A percentile compares a stretch with the other conserved stretches of the same genome.
phyloP scores from a whole-genome alignment of 2,113 vertebrate species.

The Penelope pileata region DNA sequence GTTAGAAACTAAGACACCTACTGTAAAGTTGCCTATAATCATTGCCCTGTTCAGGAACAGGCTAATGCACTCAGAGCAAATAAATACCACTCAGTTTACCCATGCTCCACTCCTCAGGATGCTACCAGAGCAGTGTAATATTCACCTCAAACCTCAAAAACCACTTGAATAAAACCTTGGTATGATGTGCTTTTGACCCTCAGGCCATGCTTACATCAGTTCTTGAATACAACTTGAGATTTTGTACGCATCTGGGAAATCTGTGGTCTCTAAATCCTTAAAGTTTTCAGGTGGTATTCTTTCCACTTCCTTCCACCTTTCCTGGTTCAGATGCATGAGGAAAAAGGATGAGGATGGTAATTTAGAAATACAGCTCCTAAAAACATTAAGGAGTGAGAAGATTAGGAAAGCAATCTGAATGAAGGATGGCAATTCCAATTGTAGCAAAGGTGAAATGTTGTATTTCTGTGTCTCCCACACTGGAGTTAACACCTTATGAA shows the following conservation, averaged over 20 bases:
- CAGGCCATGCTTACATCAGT: conserved; percentile 9
- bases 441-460: not conserved
- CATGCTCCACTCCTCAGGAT: conserved; percentile 1
- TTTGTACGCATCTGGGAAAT: not conserved
- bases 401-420: not conserved
- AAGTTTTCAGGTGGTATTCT: conserved; percentile 26
- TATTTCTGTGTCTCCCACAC: not conserved
- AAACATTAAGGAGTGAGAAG: not conserved
- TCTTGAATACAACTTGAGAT: not conserved
- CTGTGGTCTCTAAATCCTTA: conserved; percentile 33
- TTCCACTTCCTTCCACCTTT: conserved; percentile 47
- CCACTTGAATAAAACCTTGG: conserved; percentile 25
- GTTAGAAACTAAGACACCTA: no score
- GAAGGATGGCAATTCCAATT: not conserved
- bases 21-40: not conserved
- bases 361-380: conserved; percentile 6
- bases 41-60: not conserved
- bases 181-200: conserved; percentile 44
- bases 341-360: not conserved
- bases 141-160: conserved; percentile 64
- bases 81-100: not conserved
- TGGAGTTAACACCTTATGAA: not conserved
- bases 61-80: not conserved
- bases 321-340: not conserved
- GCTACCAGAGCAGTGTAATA: not conserved